These are phyloP conservation scores for Molothrus ater DNA, from an alignment of 2,797 vertebrate genomes.

Conservation along the genomic window DNA sequence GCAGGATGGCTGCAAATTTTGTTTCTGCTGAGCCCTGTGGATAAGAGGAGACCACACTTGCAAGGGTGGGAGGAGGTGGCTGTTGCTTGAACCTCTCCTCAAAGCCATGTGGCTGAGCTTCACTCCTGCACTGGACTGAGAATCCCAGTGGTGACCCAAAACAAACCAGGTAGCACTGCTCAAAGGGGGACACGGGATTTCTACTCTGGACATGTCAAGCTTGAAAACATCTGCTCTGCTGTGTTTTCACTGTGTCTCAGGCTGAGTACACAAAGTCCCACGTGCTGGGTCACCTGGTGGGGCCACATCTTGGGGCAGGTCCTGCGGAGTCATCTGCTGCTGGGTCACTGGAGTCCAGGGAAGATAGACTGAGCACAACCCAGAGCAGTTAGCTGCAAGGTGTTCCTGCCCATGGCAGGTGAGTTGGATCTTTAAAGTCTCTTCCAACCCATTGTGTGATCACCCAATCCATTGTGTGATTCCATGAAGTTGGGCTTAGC, in stretches of 20 bases:
- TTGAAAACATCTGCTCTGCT: not conserved
- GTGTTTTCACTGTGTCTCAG: not conserved
- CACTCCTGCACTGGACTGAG: not conserved
- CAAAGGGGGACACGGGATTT: not conserved
- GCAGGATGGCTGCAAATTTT: not conserved
- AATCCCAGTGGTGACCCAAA: not conserved
- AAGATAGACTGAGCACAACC: not conserved
- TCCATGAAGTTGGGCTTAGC: not conserved
- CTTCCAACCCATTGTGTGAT: not conserved
- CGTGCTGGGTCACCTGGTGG: not conserved
- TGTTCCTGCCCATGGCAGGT: not conserved
- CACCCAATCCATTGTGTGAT: not conserved
- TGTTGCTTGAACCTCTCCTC: not conserved
- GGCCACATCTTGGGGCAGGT: not conserved
- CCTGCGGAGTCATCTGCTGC: not conserved
- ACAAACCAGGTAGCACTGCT: not conserved
- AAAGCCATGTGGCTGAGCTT: not conserved
- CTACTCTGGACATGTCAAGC: not conserved
- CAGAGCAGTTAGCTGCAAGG: not conserved
- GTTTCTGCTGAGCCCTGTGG: not conserved
- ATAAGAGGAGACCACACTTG: not conserved
- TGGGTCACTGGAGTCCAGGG: not conserved
- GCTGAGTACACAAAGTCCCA: not conserved
- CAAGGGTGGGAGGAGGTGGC: rapidly evolving
- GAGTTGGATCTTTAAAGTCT: not conserved